A percentile compares a stretch with the other conserved stretches of the same genome.
phyloP scores from a whole-genome alignment of 1,140 invertebrate species.

The Drosophila bocki region DNA sequence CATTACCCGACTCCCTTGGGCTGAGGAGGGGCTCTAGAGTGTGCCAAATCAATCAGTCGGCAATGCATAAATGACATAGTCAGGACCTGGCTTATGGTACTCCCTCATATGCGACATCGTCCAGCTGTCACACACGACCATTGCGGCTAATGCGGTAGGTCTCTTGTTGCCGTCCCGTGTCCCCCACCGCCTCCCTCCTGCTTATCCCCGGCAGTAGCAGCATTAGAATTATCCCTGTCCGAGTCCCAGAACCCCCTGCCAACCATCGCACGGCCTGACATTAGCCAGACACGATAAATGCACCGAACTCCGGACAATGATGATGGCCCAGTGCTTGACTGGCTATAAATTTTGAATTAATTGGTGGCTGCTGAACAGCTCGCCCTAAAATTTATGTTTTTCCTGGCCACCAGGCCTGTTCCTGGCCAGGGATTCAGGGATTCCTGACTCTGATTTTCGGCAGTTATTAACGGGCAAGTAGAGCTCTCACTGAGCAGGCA shows the following conservation, averaged over 20 bases:
- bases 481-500: too few relatives aligned
- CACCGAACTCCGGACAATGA: slow-evolving; percentile 36
- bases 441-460: slow-evolving; percentile 29
- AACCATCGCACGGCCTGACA: slow-evolving; percentile 9
- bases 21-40: slow-evolving; percentile 17
- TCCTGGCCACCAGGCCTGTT: slow-evolving; percentile 28
- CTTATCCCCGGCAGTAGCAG: slow-evolving; percentile 6
- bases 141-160: slow-evolving; percentile 66
- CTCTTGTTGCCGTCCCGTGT: slow-evolving; percentile 26
- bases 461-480: slow-evolving; percentile 56
- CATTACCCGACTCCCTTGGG: slow-evolving; percentile 29
- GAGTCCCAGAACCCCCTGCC: not conserved
- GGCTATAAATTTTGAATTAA: slow-evolving; percentile 80
- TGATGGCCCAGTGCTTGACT: slow-evolving; percentile 53
- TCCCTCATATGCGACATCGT: slow-evolving; percentile 38
- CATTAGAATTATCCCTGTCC: slow-evolving; percentile 24
- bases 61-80: slow-evolving; percentile 62
- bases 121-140: slow-evolving; percentile 67
- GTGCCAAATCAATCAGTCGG: slow-evolving; percentile 69
- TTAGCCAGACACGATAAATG: slow-evolving; percentile 53
- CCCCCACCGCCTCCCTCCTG: not conserved
- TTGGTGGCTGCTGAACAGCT: slow-evolving; percentile 54
- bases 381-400: slow-evolving; percentile 45
- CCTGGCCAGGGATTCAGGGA: slow-evolving; percentile 22
- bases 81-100: slow-evolving; percentile 14